Conservation (phyloP, 2,888 invertebrate genomes). For the Zootermopsis nevadensis region DNA sequence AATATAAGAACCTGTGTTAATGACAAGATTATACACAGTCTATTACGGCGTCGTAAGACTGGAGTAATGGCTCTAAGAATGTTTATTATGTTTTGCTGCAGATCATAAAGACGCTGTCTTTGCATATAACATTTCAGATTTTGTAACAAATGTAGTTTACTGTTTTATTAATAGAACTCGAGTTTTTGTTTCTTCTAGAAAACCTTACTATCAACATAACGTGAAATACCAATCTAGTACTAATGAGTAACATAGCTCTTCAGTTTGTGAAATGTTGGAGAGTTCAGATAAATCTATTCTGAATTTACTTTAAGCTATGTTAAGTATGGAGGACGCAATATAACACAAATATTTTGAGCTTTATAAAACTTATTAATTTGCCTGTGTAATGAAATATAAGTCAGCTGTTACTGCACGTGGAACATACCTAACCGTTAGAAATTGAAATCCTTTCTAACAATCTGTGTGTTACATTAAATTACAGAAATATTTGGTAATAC, state of each 20-base stretch:
- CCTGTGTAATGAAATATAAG: conserved; percentile 1
- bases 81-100: not conserved
- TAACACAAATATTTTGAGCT: not conserved
- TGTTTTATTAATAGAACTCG: not conserved
- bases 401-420: not conserved
- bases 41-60: not conserved
- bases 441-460: no score
- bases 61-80: not conserved
- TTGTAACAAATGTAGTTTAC: not conserved
- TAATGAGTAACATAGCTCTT: not conserved
- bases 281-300: not conserved
- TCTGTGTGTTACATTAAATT: no score
- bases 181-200: not conserved
- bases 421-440: no score
- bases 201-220: not conserved
- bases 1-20: not conserved
- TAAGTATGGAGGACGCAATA: not conserved
- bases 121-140: conserved; percentile 6
- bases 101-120: not conserved
- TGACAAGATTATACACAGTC: not conserved
- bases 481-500: no score
- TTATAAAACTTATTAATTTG: not conserved
- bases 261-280: not conserved
- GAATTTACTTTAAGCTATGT: not conserved
- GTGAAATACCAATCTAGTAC: not conserved